These are phyloP conservation scores for Thomomys bottae DNA, from an alignment of 2,113 vertebrate genomes.

Conservation along the genomic window DNA sequence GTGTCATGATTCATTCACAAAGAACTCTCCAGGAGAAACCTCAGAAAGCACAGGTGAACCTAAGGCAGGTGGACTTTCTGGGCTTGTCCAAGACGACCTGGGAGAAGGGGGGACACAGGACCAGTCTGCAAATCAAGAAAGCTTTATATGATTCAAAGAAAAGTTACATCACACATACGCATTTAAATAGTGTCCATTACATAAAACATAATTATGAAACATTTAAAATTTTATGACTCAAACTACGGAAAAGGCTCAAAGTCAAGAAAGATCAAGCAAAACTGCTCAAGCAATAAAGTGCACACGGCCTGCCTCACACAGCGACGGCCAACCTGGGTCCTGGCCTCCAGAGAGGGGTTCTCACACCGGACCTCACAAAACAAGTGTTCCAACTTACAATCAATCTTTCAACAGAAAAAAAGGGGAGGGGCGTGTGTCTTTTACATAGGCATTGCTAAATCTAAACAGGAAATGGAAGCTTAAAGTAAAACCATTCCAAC, in stretches of 20 bases:
- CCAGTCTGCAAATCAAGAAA: not conserved
- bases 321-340: not conserved
- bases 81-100: no score
- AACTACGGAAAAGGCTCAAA: conserved; percentile 77
- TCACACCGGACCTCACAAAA: not conserved
- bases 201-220: conserved; percentile 75
- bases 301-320: conserved; percentile 57
- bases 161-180: conserved; percentile 71
- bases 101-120: not conserved
- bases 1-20: not conserved
- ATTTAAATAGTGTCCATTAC: conserved; percentile 81
- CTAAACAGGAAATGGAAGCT: conserved; percentile 39
- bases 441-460: not conserved
- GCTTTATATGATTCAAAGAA: conserved; percentile 73
- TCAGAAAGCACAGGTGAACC: not conserved
- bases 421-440: not conserved
- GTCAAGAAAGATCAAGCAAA: conserved; percentile 76
- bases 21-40: not conserved
- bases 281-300: conserved; percentile 82
- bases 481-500: not conserved
- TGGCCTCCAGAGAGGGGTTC: not conserved
- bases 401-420: not conserved
- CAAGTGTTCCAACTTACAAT: not conserved
- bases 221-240: conserved; percentile 77
- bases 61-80: rapidly evolving